Percentiles rank a stretch among this genome's conserved stretches.
These are phyloP conservation scores for Netelia virgata DNA, from an alignment of 2,888 invertebrate species.

Conservation along the genomic window DNA sequence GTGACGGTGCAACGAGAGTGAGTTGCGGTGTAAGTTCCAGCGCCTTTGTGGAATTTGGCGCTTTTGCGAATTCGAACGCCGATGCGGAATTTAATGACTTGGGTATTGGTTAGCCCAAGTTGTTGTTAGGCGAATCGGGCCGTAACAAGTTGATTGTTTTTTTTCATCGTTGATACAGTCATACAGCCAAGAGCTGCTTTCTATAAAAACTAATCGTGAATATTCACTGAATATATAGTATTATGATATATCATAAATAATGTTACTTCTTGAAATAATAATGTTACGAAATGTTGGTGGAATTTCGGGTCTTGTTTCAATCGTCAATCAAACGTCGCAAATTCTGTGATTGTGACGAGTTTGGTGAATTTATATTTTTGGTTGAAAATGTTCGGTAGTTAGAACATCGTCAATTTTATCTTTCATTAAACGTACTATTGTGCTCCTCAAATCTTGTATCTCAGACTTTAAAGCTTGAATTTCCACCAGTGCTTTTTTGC, in stretches of 20 bases:
- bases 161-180: neutral
- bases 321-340: neutral
- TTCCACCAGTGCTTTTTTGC: neutral
- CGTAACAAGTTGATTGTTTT: too few relatives aligned
- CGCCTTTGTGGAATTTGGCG: too few relatives aligned
- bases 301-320: neutral
- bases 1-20: too few relatives aligned
- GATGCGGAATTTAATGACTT: too few relatives aligned
- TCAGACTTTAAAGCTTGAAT: neutral
- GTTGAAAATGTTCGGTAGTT: conserved; percentile 4
- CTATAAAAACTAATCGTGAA: too few relatives aligned
- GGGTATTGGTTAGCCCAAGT: too few relatives aligned
- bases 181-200: neutral
- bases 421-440: neutral
- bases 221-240: too few relatives aligned
- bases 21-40: too few relatives aligned
- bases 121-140: too few relatives aligned
- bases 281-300: neutral
- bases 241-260: too few relatives aligned
- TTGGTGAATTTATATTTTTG: neutral
- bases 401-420: neutral
- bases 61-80: too few relatives aligned
- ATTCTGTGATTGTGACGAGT: conserved; percentile 6
- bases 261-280: too few relatives aligned
- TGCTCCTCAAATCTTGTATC: neutral